These are phyloP conservation scores for Ctenopoma kingsleyae DNA, from an alignment of 2,797 vertebrate species.

Conservation along the genomic window DNA sequence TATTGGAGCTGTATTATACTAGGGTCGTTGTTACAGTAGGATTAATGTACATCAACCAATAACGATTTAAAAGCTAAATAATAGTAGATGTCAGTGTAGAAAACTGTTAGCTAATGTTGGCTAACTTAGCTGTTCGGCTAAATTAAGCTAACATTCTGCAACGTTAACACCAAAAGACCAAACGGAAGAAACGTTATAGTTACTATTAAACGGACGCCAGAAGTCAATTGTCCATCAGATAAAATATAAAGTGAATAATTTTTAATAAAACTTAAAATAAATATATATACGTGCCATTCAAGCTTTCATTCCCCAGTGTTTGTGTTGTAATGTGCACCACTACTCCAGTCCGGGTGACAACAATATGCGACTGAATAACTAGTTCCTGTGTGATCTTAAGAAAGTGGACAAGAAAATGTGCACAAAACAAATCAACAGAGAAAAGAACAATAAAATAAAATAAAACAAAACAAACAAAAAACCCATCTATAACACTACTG, in stretches of 20 bases:
- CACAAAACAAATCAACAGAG: neutral
- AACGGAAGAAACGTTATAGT: neutral
- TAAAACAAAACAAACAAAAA: too few species aligned
- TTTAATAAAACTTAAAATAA: neutral
- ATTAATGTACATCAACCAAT: neutral
- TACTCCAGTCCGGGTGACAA: slow-evolving; percentile 9
- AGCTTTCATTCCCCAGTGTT: slow-evolving; percentile 20
- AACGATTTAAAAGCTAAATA: neutral
- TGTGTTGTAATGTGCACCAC: slow-evolving; percentile 35
- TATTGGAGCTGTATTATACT: too few species aligned
- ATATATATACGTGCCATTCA: slow-evolving; percentile 37
- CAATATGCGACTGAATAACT: too few species aligned
- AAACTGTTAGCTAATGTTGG: slow-evolving; percentile 33
- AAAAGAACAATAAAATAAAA: too few species aligned
- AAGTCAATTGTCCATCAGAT: accelerated
- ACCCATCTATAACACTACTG: too few species aligned
- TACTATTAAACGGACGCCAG: neutral
- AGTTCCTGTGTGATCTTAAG: slow-evolving; percentile 12
- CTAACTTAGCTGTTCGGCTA: slow-evolving; percentile 24
- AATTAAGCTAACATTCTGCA: slow-evolving; percentile 12
- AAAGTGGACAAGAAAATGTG: neutral
- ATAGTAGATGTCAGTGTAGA: neutral
- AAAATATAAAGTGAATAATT: neutral
- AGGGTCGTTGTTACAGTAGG: neutral
- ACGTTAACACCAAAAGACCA: neutral